Conservation (phyloP, 2,113 vertebrate species). For the Platycercus adscitus region DNA sequence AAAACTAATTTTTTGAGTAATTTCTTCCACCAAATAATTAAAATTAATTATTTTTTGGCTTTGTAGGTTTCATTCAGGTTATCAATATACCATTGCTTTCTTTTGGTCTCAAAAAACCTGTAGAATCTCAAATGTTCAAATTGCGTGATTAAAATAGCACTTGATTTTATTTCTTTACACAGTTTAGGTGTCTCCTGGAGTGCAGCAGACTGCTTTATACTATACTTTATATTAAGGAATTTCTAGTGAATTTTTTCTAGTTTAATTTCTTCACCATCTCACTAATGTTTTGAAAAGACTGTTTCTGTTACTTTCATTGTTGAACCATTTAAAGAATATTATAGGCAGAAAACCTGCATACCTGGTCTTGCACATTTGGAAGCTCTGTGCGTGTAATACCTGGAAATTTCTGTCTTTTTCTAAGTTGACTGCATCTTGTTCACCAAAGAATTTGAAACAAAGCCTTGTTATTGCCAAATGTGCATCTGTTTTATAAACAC, state of each 20-base stretch:
- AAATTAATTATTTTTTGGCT: neutral
- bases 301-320: neutral
- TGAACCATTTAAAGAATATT: neutral
- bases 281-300: neutral
- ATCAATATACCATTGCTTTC: neutral
- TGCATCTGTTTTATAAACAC: neutral
- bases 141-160: neutral
- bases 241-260: neutral
- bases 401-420: neutral
- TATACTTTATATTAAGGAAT: neutral
- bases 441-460: neutral
- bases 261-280: neutral
- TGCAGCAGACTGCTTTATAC: neutral
- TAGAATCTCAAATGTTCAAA: neutral
- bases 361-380: neutral
- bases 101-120: neutral
- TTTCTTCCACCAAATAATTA: neutral
- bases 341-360: neutral
- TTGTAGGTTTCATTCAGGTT: neutral
- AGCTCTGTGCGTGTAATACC: neutral
- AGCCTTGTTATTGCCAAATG: neutral
- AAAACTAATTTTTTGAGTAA: neutral
- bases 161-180: neutral
- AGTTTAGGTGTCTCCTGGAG: neutral
- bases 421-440: neutral